Base-by-base conservation (phyloP, 2,113 vertebrate species). In the Grallaria varia region DNA sequence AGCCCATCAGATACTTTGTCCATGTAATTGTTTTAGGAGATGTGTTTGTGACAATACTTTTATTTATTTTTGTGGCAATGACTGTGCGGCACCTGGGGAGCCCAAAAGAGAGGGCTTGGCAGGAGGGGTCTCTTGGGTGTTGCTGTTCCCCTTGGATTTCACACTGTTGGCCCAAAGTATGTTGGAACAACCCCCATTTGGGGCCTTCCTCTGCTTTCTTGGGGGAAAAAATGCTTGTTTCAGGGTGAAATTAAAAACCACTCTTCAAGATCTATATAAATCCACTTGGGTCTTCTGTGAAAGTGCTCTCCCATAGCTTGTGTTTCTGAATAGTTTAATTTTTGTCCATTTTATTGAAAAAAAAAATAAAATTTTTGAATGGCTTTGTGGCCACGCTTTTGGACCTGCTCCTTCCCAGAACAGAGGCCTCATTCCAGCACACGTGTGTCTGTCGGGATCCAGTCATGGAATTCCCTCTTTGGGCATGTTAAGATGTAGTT, bases 371-470 rank as follows among this genome's bases (percentile, higher is more conserved):
- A n/a, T n/a, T 2, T 9, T 10, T 27, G 25, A 73, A 27, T 55
- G 67, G 31, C 33, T 64, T 75, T 47, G 50, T 31, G 62, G 15
- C n/a, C 27, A 5, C 0, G 0, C 7, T 55, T 78, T 87, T 23
- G 55, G 87, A 45, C 3, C 30, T 58, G 3, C 63, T 55, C 12
- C 39, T 19, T 75, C 8, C 19, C 42, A 72, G 44, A 49, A 28
- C 11, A 44, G 45, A 78, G 40, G 20, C 42, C 5, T 78, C 47
- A 35, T 4, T 4, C 52, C 42, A 24, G 42, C 23, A 17, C 10
- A 2, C 0, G 0, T 7, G 4, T 30, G 2, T 60, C 18, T 49
- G 7, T 33, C 1, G 0, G 59, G 37, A 47, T 14, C 18, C 16
- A 20, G 1, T 3, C 2, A 1, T 27, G 37, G 25, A 23, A 39